phyloP scores from a whole-genome alignment of 2,797 vertebrate species.

The Galago senegalensis region DNA sequence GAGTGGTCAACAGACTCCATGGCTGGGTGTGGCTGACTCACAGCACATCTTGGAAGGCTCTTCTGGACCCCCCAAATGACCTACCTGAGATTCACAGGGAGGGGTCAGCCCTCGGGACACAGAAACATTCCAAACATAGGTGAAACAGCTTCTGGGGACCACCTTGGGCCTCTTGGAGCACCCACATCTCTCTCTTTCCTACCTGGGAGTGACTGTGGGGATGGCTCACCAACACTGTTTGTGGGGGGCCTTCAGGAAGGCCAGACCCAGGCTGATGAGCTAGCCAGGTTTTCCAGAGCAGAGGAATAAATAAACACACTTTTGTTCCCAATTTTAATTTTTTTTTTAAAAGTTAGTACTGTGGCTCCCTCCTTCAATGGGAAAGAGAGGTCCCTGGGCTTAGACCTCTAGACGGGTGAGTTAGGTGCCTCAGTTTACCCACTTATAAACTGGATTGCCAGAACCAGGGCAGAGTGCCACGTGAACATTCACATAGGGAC shows the following conservation, averaged over 20 bases:
- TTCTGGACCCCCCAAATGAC: rapidly evolving
- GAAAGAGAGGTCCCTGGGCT: rapidly evolving
- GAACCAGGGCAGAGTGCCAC: rapidly evolving
- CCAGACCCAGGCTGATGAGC: not conserved
- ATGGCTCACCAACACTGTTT: rapidly evolving
- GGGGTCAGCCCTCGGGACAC: rapidly evolving
- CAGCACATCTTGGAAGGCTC: rapidly evolving
- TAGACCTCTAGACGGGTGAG: rapidly evolving
- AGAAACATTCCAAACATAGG: rapidly evolving
- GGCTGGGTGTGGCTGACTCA: rapidly evolving
- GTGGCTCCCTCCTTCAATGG: rapidly evolving
- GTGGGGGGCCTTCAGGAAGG: not conserved
- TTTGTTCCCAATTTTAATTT: not conserved
- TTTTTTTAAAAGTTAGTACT: not conserved
- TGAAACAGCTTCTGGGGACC: not conserved
- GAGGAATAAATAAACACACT: not conserved
- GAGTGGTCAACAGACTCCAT: rapidly evolving
- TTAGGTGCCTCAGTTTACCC: not conserved
- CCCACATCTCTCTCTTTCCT: rapidly evolving
- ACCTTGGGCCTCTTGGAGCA: no score
- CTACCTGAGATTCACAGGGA: rapidly evolving
- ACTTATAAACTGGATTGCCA: not conserved
- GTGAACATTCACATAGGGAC: rapidly evolving
- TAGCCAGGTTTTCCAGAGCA: not conserved
- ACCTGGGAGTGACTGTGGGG: rapidly evolving